Conservation (phyloP, 2,888 invertebrate genomes). For the Ischnus inquisitorius region DNA sequence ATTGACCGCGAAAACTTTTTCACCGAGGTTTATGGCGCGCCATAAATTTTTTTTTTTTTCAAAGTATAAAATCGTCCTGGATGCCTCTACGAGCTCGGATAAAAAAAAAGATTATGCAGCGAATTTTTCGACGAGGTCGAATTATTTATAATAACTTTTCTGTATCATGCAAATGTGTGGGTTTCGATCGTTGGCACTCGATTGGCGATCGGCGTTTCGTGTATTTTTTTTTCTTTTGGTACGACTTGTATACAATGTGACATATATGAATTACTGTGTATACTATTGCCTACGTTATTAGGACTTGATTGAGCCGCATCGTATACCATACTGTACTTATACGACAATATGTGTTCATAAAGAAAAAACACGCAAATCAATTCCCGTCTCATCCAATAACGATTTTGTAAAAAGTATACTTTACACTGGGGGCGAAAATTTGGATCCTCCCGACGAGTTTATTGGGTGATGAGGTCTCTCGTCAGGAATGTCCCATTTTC, state of each 20-base stretch:
- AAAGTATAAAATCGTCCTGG: slow-evolving; percentile 2
- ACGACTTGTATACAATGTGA: slow-evolving; percentile 17
- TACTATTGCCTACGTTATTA: background rate
- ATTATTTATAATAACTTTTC: background rate
- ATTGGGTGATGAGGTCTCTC: too few species aligned
- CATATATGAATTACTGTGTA: background rate
- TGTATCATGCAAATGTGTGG: slow-evolving; percentile 39
- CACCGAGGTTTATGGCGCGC: background rate
- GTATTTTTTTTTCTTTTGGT: slow-evolving; percentile 46
- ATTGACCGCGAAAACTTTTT: slow-evolving; percentile 64
- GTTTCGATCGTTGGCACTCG: slow-evolving; percentile 52
- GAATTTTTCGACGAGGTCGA: slow-evolving; percentile 57
- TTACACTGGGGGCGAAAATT: too few species aligned
- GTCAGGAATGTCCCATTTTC: too few species aligned
- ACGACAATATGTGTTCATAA: slow-evolving; percentile 23
- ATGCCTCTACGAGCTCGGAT: slow-evolving; percentile 32
- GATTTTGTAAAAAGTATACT: background rate
- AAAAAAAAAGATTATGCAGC: slow-evolving; percentile 28
- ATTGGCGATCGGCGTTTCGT: slow-evolving; percentile 41
- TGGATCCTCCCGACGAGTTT: too few species aligned
- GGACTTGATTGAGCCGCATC: slow-evolving; percentile 39
- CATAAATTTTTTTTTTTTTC: too few species aligned
- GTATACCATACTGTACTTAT: slow-evolving; percentile 24
- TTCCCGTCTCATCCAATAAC: background rate
- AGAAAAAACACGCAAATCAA: slow-evolving; percentile 38